A percentile compares a stretch with the other conserved stretches of the same genome.
Conservation (phyloP, 2,888 invertebrate genomes). For the Synanthedon myopaeformis region DNA sequence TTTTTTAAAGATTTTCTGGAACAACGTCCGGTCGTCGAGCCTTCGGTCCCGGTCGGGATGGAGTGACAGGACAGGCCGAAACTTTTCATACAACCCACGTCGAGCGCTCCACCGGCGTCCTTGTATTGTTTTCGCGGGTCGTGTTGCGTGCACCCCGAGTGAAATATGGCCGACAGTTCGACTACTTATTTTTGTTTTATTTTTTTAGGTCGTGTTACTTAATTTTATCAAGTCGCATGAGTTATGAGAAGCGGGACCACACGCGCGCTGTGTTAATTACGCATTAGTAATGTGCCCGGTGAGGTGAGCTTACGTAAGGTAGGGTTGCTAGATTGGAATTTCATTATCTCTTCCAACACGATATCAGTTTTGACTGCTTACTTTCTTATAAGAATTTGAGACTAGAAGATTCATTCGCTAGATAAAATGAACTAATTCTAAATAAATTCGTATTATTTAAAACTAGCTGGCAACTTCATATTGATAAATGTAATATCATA, state of each 20-base stretch:
- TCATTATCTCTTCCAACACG: constrained; percentile 4
- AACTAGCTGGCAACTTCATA: not conserved
- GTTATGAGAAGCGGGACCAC: constrained; percentile 65
- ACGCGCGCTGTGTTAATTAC: constrained; percentile 61
- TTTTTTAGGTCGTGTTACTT: constrained; percentile 62
- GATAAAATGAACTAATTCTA: not conserved
- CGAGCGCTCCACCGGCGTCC: constrained; percentile 34
- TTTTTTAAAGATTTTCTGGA: not conserved
- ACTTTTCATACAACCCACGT: constrained; percentile 33
- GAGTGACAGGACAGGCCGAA: constrained; percentile 10
- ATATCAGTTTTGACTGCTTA: not conserved
- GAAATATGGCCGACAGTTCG: constrained; percentile 53
- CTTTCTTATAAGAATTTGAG: not conserved
- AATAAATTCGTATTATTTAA: not conserved
- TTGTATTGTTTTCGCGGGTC: constrained; percentile 67
- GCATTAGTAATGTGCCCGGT: constrained; percentile 29
- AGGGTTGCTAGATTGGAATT: constrained; percentile 9
- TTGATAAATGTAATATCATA: not conserved
- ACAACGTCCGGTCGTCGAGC: constrained; percentile 1
- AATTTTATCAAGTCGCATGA: constrained; percentile 70
- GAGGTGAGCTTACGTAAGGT: constrained; percentile 15
- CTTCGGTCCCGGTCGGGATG: constrained; percentile 5
- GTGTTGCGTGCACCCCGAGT: constrained; percentile 64
- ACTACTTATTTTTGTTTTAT: constrained; percentile 59
- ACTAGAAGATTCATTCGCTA: not conserved